Evolutionary conservation across 2,888 invertebrate genomes (phyloP).

Genomic region (Zaprionus lineosus): DNA sequence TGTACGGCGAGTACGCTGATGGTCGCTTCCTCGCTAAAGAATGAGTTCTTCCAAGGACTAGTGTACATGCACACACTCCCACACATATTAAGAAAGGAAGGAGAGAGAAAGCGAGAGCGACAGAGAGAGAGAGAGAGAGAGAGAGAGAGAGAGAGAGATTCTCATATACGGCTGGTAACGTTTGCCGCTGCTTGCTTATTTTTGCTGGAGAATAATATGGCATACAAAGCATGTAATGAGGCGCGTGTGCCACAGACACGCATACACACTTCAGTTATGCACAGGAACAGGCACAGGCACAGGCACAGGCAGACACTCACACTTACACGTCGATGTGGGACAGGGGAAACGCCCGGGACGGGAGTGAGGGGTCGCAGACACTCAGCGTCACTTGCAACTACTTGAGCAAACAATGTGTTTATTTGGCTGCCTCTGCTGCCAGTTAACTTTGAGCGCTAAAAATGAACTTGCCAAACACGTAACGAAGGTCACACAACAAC

Average conservation of each 20-base stretch:
- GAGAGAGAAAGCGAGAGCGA: too few species aligned
- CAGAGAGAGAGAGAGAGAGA: too few species aligned
- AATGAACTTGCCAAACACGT: constrained; percentile 77
- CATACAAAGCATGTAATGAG: constrained; percentile 63
- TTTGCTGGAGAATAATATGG: too few species aligned
- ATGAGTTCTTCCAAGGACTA: too few species aligned
- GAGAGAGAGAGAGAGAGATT: too few species aligned
- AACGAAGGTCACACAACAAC: constrained; percentile 73
- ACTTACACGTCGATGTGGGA: neutral
- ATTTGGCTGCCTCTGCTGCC: constrained; percentile 54
- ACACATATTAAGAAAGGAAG: too few species aligned
- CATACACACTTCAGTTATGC: constrained; percentile 46
- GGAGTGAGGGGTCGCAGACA: constrained; percentile 32
- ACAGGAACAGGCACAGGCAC: too few species aligned
- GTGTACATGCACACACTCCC: too few species aligned
- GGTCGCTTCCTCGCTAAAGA: too few species aligned
- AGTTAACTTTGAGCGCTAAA: constrained; percentile 72
- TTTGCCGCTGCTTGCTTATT: too few species aligned
- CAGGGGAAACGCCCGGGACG: neutral
- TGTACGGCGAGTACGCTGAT: too few species aligned
- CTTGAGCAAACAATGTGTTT: constrained; percentile 63
- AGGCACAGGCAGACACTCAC: constrained; percentile 6
- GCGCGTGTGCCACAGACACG: constrained; percentile 68
- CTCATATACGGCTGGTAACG: too few species aligned
- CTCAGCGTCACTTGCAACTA: constrained; percentile 69